Base-by-base conservation (phyloP, 2,888 invertebrate species). In the Beris morrisii region DNA sequence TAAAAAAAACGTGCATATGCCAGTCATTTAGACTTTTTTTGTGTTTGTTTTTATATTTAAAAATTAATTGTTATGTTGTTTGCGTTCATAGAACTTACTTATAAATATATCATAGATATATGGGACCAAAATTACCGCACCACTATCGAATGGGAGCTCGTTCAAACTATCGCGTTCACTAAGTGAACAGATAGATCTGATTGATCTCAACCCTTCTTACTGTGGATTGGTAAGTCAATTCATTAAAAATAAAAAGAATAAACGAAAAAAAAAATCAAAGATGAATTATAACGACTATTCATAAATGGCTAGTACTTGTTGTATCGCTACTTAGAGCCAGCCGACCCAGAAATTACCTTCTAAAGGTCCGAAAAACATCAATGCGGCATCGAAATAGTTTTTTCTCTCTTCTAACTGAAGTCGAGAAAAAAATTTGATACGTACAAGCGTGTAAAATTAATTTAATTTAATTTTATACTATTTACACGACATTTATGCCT, bases 101-200 rank as follows among this genome's bases (percentile, higher is more conserved):
- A 83, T 82, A 87, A 88, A 93, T 93, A 94, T 94, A 94, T 94
- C 94, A 94, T 93, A 92, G 94, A 94, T 94, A 94, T 94, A 94
- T 94, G 92, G 92, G 91, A 90, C 88, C 86, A 89, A 91, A 87
- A 87, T 87, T 88, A 88, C 89, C 89, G 86, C 84, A 83, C 83
- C 84, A 73, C 72, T 74, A 72, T 70, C 71, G 56, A 70, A 69
- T 48, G 59, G 68, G 67, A 69, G 69, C 53, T 58, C 50, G 13
- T 31, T 11, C 46, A 54, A 44, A 30, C 45, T n/a, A 5, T 43
- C 32, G 13, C 11, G 12, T 9, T 13, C 13, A 22, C 22, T 3
- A 30, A 61, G 50, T 64, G 61, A 67, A 59, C 65, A 66, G 46
- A 59, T 31, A 15, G 31, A 4, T 43, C 58, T 3, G 15, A 38